Base-by-base conservation (phyloP, 2,888 invertebrate species). In the Lottia scabra region DNA sequence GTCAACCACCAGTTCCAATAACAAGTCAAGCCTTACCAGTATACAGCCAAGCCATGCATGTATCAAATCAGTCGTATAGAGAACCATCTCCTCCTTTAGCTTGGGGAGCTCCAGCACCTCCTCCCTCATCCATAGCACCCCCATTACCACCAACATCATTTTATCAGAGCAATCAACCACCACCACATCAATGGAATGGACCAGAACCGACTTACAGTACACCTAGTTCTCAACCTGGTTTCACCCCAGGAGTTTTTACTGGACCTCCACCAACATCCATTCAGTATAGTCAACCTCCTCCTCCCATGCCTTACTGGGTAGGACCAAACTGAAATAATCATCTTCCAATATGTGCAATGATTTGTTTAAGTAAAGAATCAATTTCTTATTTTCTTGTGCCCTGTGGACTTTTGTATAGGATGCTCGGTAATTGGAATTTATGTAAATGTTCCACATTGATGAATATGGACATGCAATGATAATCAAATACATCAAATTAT, bases 71-170 rank as follows among this genome's bases (percentile, higher is more conserved):
- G 10, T 23, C 56, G 2, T 56, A 56, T 23, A 23, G 56, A 56
- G 38, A 38, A 38, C 56, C 56, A 12, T 56, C 56, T 23, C 19
- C n/a, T 56, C 56, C 56, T 23, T 23, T 23, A 23, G 19, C 19
- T 10, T 56, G 56, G 56, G 56, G 56, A 56, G 74, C 72, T 6
- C 71, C 66, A 45, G 46, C 71, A 23, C 75, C 71, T 27, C 62
- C 72, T n/a, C 48, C 63, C 44, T 63, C 65, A 12, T 48, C 68
- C 26, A 48, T 69, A 8, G 64, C 65, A 45, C 23, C 70, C 26
- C 70, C 65, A 8, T 48, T 68, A 0, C 69, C 72, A 13, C 68
- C 64, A 65, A 65, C 63, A n/a, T 67, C 62, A 15, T 71, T 43
- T 62, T 43, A 65, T 19, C 65, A 70, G 66, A 45, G 43, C 12